Percentiles rank a stretch among this genome's conserved stretches.
Conservation (phyloP, 1,140 invertebrate genomes). For the Ectropis grisescens region DNA sequence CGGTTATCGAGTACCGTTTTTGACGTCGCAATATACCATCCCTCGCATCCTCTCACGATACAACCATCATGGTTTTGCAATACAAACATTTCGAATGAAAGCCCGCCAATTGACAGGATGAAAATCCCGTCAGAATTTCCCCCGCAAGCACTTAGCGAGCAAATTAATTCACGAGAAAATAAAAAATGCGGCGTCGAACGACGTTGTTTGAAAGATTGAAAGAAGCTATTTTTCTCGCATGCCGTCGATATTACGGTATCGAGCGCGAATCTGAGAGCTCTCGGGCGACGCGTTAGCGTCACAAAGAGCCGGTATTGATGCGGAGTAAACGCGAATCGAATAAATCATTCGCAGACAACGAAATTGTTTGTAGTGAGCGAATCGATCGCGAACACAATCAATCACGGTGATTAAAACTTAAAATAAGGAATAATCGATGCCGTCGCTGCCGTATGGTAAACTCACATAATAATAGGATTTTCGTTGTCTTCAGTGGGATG, state of each 20-base stretch:
- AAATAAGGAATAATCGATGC: constrained; percentile 6
- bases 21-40: too few relatives aligned
- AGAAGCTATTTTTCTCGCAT: constrained; percentile 36
- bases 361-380: constrained; percentile 25
- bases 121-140: constrained; percentile 26
- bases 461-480: too few relatives aligned
- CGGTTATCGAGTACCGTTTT: too few relatives aligned
- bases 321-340: constrained; percentile 33
- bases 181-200: constrained; percentile 23
- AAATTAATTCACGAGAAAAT: constrained; percentile 44
- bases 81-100: constrained; percentile 27
- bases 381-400: constrained; percentile 35
- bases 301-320: constrained; percentile 33
- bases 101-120: constrained; percentile 21
- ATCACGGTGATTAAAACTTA: constrained; percentile 24
- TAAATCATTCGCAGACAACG: constrained; percentile 35
- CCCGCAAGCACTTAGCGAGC: constrained; percentile 26
- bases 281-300: constrained; percentile 24
- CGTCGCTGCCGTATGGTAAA: too few relatives aligned
- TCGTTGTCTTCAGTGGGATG: too few relatives aligned
- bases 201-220: constrained; percentile 27
- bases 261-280: constrained; percentile 15
- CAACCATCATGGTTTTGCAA: constrained; percentile 21
- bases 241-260: constrained; percentile 26
- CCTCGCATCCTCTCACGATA: constrained; percentile 3